A percentile compares a stretch with the other conserved stretches of the same genome.
Conservation (phyloP, 2,888 invertebrate species). For the Drosophila siamana region DNA sequence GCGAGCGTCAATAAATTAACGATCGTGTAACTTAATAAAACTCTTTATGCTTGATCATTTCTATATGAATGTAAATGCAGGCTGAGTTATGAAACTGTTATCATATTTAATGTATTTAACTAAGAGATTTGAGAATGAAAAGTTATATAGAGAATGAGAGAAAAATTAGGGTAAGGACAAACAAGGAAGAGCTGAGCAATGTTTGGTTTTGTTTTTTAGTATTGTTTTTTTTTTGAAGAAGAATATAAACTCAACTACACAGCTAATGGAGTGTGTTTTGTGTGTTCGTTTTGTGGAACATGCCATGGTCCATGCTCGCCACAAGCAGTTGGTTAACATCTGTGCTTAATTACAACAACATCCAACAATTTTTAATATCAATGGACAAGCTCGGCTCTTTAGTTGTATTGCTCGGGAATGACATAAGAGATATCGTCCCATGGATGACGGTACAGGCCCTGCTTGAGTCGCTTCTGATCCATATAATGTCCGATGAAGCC, state of each 20-base stretch:
- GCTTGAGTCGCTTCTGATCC: slow-evolving; percentile 99
- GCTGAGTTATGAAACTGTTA: slow-evolving; percentile 54
- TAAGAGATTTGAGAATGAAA: slow-evolving; percentile 44
- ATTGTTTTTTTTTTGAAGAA: slow-evolving; percentile 7
- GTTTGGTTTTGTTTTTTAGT: slow-evolving; percentile 15
- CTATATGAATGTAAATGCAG: slow-evolving; percentile 66
- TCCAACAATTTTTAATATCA: slow-evolving; percentile 59
- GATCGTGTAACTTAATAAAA: slow-evolving; percentile 58
- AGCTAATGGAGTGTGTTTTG: slow-evolving; percentile 60
- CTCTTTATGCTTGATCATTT: slow-evolving; percentile 46
- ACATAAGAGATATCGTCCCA: slow-evolving; percentile 97
- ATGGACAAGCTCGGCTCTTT: slow-evolving; percentile 64
- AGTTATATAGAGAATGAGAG: slow-evolving; percentile 4
- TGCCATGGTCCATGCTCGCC: slow-evolving; percentile 64
- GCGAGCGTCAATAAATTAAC: slow-evolving; percentile 51
- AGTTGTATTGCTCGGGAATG: slow-evolving; percentile 85
- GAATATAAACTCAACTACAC: slow-evolving; percentile 52
- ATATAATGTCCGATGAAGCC: slow-evolving; percentile 99
- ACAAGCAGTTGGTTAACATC: slow-evolving; percentile 73
- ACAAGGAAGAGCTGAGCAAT: slow-evolving; percentile 34
- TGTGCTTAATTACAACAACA: slow-evolving; percentile 78
- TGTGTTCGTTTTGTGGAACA: slow-evolving; percentile 44
- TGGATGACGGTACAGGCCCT: slow-evolving; percentile 99
- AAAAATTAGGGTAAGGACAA: slow-evolving; percentile 21
- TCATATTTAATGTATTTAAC: slow-evolving; percentile 62